Conservation (phyloP, 2,113 vertebrate genomes). For the Lamprotornis superbus region DNA sequence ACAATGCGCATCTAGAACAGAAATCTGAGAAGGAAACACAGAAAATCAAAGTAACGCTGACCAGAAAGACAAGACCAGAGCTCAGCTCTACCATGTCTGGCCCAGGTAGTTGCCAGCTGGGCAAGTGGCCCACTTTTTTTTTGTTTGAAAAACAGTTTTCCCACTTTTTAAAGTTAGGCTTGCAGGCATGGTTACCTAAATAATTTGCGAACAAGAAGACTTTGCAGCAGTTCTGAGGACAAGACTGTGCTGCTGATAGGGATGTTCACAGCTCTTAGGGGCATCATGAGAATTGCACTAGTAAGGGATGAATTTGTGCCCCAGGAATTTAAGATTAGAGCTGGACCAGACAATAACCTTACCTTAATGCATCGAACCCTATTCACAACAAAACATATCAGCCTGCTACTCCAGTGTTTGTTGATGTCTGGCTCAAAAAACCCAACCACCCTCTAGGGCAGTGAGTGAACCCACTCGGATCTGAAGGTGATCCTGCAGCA, state of each 20-base stretch:
- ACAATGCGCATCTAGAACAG: neutral
- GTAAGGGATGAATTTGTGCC: neutral
- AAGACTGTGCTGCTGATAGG: neutral
- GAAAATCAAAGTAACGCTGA: neutral
- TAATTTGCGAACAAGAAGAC: slow-evolving; percentile 45
- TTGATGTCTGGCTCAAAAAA: neutral
- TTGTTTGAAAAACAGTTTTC: neutral
- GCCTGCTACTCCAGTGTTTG: slow-evolving; percentile 14
- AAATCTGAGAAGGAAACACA: neutral
- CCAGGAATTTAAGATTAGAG: slow-evolving; percentile 36
- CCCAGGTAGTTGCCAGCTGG: neutral
- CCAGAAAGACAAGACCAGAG: neutral
- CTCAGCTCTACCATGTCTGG: neutral
- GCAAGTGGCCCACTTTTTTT: neutral
- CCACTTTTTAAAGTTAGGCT: neutral
- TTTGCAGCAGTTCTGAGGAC: slow-evolving; percentile 23
- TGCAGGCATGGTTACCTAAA: slow-evolving; percentile 36
- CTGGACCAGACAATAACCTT: slow-evolving; percentile 34
- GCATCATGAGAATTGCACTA: fast-evolving
- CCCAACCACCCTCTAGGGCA: neutral
- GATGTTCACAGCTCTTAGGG: neutral
- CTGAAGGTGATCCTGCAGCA: neutral
- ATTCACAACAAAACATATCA: neutral
- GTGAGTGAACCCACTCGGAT: neutral
- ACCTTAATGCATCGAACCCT: slow-evolving; percentile 42